A percentile compares a stretch with the other conserved stretches of the same genome.
phyloP scores from a whole-genome alignment of 2,797 vertebrate genomes.

The Nothura maculosa region DNA sequence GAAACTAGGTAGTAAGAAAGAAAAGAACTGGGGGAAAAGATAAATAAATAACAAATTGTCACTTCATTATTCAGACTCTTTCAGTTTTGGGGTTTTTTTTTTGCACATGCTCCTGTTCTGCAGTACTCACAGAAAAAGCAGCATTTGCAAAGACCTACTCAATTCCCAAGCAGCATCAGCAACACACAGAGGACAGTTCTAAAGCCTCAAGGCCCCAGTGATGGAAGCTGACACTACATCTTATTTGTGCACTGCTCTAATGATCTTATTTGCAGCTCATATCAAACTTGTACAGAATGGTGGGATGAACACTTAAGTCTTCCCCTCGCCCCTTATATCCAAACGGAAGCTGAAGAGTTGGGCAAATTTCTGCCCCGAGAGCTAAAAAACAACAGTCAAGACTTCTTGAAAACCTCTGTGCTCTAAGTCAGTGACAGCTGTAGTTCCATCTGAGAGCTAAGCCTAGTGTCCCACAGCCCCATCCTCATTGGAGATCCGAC shows the following conservation, averaged over 20 bases:
- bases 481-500: neutral
- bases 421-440: neutral
- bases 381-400: neutral
- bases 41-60: neutral
- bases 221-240: neutral
- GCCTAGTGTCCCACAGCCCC: neutral
- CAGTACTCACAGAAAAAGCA: conserved; percentile 13
- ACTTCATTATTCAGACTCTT: neutral
- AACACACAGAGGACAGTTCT: neutral
- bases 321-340: neutral
- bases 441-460: neutral
- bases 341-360: neutral
- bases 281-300: neutral
- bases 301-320: neutral
- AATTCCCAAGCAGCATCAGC: neutral
- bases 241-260: rapidly evolving
- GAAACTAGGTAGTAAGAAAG: neutral
- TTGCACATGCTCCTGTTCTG: neutral
- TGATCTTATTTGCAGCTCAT: neutral
- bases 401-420: neutral
- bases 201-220: neutral
- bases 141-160: neutral
- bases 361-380: neutral
- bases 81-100: neutral
- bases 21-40: neutral